phyloP scores from a whole-genome alignment of 2,888 invertebrate genomes.

The Metalampra italica region DNA sequence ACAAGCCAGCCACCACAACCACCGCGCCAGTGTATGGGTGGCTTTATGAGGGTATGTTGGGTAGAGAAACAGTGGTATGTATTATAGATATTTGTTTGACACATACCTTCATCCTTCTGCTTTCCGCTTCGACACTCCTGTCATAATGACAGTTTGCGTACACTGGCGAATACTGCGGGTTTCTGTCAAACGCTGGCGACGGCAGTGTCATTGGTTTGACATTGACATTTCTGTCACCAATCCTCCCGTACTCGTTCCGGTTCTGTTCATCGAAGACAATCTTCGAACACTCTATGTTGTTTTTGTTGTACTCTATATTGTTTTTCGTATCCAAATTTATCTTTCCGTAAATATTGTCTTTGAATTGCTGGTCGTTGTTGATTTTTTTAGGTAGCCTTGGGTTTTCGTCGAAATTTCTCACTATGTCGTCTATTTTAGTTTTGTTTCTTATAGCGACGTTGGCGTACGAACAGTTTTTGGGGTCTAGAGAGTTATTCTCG shows the following conservation, averaged over 20 bases:
- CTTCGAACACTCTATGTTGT: conserved; percentile 20
- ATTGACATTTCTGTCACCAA: conserved; percentile 28
- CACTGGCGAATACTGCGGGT: conserved; percentile 63
- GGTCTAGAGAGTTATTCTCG: conserved; percentile 59
- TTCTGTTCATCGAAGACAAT: conserved; percentile 7
- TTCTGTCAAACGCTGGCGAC: conserved; percentile 55
- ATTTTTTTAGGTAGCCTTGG: conserved; percentile 57
- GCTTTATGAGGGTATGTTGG: too few relatives aligned
- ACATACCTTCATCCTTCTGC: conserved; percentile 57
- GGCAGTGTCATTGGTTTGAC: conserved; percentile 26
- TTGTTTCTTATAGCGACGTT: conserved; percentile 65
- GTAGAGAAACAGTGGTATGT: too few relatives aligned
- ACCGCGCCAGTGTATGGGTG: too few relatives aligned
- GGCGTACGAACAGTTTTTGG: conserved; percentile 58
- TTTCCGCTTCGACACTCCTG: conserved; percentile 66
- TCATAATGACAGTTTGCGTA: conserved; percentile 58
- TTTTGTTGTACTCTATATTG: conserved; percentile 18
- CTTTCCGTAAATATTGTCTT: conserved; percentile 63
- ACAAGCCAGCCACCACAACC: too few relatives aligned
- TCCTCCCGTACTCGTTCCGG: conserved; percentile 25
- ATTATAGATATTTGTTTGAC: too few relatives aligned
- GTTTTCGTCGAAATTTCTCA: conserved; percentile 71
- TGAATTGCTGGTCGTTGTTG: conserved; percentile 57
- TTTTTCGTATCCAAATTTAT: conserved; percentile 46
- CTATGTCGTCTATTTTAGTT: conserved; percentile 68